Base-by-base conservation (phyloP, 2,113 vertebrate genomes). In the Odocoileus hemionus region DNA sequence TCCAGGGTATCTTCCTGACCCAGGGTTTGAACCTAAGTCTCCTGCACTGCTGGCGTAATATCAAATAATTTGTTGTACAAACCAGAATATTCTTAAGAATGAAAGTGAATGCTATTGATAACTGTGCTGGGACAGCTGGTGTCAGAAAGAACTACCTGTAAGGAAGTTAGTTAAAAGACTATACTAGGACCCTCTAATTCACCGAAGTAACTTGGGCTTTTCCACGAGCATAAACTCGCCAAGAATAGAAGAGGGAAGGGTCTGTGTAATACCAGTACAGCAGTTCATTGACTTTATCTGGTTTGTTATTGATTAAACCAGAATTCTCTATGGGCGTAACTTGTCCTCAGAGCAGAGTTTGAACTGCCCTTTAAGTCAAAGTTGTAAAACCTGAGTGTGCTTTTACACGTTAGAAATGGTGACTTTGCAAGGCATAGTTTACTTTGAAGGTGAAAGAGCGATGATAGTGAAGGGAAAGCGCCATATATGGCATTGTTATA, bases 341-440 rank as follows among this genome's bases (percentile, higher is more conserved):
- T 36, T 33, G 16, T 43, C 1, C 58, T 87, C 39, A 91, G 83
- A 54, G 30, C 30, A 70, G 39, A 82, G 43, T 91, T 43, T 67
- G 54, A 21, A 88, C 36, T 36, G 17, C 70, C 80, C 36, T 92
- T 83, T 26, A 87, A 88, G 47, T 76, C 26, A 70, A 16, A 67
- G 55, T 87, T 86, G 36, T 47, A n/a, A 60, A 58, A 82, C 52
- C 52, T 12, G 58, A 89, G 26, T 55, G 26, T 45, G 21, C 28
- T 64, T 74, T 64, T 86, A 26, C 43, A 85, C 58, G 28, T 80
- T 58, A 80, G 25, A 94, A 64, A 23, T 43, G 57, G 55, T 88
- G 21, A 19, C 47, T 87, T 85, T 86, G 83, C 33, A 88, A 82
- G 55, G 50, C 28, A n/a, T 25, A 57, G 76, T 95, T 97, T 94